phyloP scores from a whole-genome alignment of 2,113 vertebrate species.

The Otus sunia region DNA sequence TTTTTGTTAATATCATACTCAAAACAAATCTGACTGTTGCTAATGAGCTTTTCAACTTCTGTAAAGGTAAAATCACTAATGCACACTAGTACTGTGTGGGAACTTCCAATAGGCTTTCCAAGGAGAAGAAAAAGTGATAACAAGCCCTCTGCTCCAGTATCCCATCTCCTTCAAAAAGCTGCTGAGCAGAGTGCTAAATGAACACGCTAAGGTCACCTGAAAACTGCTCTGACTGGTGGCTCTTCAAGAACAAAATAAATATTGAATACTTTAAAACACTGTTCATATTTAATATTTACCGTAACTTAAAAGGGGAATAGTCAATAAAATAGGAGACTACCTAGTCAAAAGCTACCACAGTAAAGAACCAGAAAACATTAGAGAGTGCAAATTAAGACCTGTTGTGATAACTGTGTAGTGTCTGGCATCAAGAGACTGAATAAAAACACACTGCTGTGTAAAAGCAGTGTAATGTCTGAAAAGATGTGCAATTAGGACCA shows the following conservation, averaged over 20 bases:
- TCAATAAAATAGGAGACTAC: background rate
- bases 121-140: background rate
- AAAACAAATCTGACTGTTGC: background rate
- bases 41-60: background rate
- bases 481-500: background rate
- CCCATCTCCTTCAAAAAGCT: background rate
- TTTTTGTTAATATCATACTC: background rate
- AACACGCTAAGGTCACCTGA: background rate
- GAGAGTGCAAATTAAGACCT: background rate
- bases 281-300: background rate
- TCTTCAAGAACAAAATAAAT: constrained; percentile 7
- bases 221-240: background rate
- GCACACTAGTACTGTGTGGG: background rate
- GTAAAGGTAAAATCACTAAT: background rate
- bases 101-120: background rate
- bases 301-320: background rate
- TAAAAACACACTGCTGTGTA: background rate
- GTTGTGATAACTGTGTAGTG: background rate
- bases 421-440: background rate
- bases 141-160: background rate
- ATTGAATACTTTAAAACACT: background rate
- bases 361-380: background rate
- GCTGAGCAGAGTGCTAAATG: background rate
- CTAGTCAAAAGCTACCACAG: background rate
- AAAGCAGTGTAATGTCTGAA: background rate